These are phyloP conservation scores for Nomada fucata DNA, from an alignment of 2,888 invertebrate genomes.

Conservation along the genomic window DNA sequence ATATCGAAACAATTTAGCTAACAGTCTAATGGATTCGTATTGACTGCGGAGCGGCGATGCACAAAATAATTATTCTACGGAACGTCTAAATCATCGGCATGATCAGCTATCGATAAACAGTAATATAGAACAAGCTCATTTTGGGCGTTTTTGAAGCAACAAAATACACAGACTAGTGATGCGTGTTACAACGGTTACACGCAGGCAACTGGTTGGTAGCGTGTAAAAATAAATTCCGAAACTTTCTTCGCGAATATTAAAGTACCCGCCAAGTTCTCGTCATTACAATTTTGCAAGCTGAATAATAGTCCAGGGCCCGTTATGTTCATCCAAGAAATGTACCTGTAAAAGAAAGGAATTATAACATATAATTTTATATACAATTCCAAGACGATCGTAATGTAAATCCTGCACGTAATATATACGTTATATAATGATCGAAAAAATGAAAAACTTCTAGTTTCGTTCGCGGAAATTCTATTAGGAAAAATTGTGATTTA, in stretches of 20 bases:
- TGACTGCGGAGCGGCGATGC: neutral
- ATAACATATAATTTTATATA: no score
- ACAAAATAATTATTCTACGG: slow-evolving; percentile 27
- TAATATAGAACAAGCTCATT: slow-evolving; percentile 10
- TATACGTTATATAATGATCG: slow-evolving; percentile 38
- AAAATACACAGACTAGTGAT: slow-evolving; percentile 22
- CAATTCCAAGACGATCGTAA: neutral
- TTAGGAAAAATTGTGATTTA: fast-evolving
- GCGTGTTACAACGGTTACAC: neutral
- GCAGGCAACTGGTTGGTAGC: slow-evolving; percentile 25
- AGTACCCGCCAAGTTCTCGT: slow-evolving; percentile 61
- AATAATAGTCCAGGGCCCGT: slow-evolving; percentile 75
- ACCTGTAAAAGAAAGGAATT: neutral
- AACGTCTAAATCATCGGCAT: slow-evolving; percentile 40
- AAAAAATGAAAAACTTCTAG: slow-evolving; percentile 6
- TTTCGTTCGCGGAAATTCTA: neutral
- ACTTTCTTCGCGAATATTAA: slow-evolving; percentile 43
- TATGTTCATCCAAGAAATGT: slow-evolving; percentile 29
- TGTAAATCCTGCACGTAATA: neutral
- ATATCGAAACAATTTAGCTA: slow-evolving; percentile 45
- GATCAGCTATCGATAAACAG: neutral
- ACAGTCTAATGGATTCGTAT: slow-evolving; percentile 39
- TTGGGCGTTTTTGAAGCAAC: slow-evolving; percentile 10
- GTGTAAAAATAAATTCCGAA: slow-evolving; percentile 47
- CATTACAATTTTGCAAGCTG: slow-evolving; percentile 79